Conservation (phyloP, 2,797 vertebrate species). For the Serranus cabrilla region DNA sequence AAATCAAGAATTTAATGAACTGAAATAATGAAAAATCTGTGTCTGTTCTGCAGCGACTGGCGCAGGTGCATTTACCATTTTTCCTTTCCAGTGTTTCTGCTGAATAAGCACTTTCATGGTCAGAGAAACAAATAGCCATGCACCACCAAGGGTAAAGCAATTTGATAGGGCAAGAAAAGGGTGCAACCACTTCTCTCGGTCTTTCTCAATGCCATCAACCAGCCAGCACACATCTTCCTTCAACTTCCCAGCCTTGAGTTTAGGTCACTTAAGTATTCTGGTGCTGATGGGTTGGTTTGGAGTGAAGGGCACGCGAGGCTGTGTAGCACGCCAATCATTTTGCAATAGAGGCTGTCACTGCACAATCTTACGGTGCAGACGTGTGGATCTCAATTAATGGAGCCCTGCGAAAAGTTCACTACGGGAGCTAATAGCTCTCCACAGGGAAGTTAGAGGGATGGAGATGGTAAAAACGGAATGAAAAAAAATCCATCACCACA, state of each 20-base stretch:
- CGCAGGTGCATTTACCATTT: conserved; percentile 34
- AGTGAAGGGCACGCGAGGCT: conserved; percentile 46
- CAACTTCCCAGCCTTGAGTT: conserved; percentile 26
- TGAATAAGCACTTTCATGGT: conserved; percentile 57
- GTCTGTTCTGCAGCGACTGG: conserved; percentile 10
- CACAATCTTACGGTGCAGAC: conserved; percentile 25
- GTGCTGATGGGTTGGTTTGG: conserved; percentile 45
- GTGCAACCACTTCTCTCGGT: conserved; percentile 36
- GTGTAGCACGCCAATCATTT: conserved; percentile 51
- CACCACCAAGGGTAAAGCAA: conserved; percentile 54
- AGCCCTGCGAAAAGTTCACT: conserved; percentile 42
- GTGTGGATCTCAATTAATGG: conserved; percentile 55
- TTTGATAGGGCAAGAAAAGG: conserved; percentile 36
- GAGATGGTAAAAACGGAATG: conserved; percentile 10
- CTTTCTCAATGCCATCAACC: conserved; percentile 36
- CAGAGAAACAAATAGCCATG: conserved; percentile 57
- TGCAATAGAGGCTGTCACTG: conserved; percentile 56
- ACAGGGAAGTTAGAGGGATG: conserved; percentile 15
- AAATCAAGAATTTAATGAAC: conserved; percentile 40
- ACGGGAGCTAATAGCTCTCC: conserved; percentile 34
- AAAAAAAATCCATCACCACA: neutral
- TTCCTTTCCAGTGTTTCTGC: conserved; percentile 43
- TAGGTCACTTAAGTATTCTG: conserved; percentile 45
- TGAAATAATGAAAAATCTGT: conserved; percentile 17
- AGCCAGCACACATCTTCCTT: conserved; percentile 19